Percentiles rank a stretch among this genome's conserved stretches.
These are phyloP conservation scores for Dermochelys coriacea DNA, from an alignment of 2,797 vertebrate genomes.

Conservation along the genomic window DNA sequence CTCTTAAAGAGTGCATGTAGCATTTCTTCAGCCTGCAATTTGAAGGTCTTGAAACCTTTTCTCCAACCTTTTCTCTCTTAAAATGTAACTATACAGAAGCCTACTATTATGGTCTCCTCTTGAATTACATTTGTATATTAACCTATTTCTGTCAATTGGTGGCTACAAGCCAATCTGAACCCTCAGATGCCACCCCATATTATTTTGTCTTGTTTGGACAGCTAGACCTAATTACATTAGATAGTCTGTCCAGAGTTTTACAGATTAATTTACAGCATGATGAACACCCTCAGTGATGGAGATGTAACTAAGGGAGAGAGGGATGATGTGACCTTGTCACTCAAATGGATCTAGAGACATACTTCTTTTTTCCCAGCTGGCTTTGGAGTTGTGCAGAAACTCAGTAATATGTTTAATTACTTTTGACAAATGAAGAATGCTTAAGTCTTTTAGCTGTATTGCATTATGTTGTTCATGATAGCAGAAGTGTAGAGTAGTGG, in stretches of 20 bases:
- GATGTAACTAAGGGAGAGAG: slow-evolving; percentile 60
- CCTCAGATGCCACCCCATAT: slow-evolving; percentile 40
- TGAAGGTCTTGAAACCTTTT: slow-evolving; percentile 32
- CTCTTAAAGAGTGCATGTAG: background rate
- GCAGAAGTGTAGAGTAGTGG: background rate
- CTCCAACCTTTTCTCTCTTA: background rate
- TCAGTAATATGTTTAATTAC: slow-evolving; percentile 78
- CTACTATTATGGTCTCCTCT: slow-evolving; percentile 32
- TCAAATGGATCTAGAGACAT: slow-evolving; percentile 62
- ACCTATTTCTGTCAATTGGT: slow-evolving; percentile 67
- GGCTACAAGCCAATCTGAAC: background rate
- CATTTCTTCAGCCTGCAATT: background rate
- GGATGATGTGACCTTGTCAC: slow-evolving; percentile 77
- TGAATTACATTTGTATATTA: slow-evolving; percentile 37
- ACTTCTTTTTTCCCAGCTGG: slow-evolving; percentile 77
- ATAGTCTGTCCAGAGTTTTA: slow-evolving; percentile 70
- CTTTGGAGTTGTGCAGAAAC: slow-evolving; percentile 71
- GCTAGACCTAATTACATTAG: slow-evolving; percentile 70
- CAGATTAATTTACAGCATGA: slow-evolving; percentile 75
- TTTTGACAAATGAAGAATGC: slow-evolving; percentile 76
- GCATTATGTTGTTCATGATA: slow-evolving; percentile 22
- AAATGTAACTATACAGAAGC: background rate
- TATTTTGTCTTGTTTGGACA: slow-evolving; percentile 58
- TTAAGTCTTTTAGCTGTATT: slow-evolving; percentile 61
- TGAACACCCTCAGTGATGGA: slow-evolving; percentile 67